Evolutionary conservation across 2,888 invertebrate species (phyloP), one percentile per base, ranked within the genome.

Genomic region (Drosophila prostipennis): DNA sequence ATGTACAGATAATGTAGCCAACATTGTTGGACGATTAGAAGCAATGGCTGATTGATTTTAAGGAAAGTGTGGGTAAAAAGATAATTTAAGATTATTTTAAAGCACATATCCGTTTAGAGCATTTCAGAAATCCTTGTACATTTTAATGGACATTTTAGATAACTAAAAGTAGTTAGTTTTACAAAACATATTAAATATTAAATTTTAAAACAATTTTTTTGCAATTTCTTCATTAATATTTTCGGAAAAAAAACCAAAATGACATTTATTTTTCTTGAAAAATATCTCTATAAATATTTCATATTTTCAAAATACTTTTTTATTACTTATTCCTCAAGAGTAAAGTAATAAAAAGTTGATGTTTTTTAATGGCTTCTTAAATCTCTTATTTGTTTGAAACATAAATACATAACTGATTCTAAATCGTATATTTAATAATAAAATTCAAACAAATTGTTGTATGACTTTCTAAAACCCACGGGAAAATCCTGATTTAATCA

Each of bases 401-500:
- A 34, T 34, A 34, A 39, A 39, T 16, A 39, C 39, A 14, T 39
- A 34, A 34, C 34, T 34, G 39, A 39, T 14, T 14, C 8, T 14
- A 8, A 14, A 39, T 39, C n/a, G 39, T 7, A 39, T 0, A 14
- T 39, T 39, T 39, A 3, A 14, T 14, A 14, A 14, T 39, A 10
- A 19, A 19, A 42, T 40, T 40, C 16, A 11, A 19, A 19, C 10
- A 42, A 16, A 42, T 42, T 42, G 19, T 19, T 19, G 19, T 19
- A 2, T 42, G 42, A 19, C 42, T 42, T 42, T 11, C 5, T 23
- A 3, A 43, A 19, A 13, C 13, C 19, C n/a, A 2, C 19, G 42
- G 42, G 19, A 19, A 32, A n/a, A 3, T 19, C 6, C 32, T 10
- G 23, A 32, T 26, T 54, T 42, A 53, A 54, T 59, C 34, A 14